These are phyloP conservation scores for Apistogramma diplotaenia DNA, from an alignment of 2,113 vertebrate species.

Conservation along the genomic window DNA sequence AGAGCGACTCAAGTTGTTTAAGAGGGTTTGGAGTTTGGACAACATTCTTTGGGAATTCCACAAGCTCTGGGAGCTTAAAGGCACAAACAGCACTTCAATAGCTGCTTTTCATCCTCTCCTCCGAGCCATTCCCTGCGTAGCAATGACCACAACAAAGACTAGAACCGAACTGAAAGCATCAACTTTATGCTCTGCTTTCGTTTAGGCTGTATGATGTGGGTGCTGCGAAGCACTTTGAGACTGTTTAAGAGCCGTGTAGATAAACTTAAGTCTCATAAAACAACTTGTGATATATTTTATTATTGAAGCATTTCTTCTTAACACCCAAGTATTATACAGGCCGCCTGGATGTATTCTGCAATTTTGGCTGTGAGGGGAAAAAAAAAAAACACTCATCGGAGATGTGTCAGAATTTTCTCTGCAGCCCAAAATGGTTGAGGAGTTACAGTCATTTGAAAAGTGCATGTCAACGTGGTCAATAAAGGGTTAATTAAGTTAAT, in stretches of 20 bases:
- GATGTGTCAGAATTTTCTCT: too few relatives aligned
- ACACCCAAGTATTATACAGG: too few relatives aligned
- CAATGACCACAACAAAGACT: conserved; percentile 48
- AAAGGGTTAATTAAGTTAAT: too few relatives aligned
- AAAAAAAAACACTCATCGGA: too few relatives aligned
- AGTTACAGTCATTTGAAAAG: too few relatives aligned
- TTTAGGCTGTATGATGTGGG: background rate
- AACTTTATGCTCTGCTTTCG: conserved; percentile 15
- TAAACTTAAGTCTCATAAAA: background rate
- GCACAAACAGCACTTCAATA: conserved; percentile 51
- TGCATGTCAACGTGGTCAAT: too few relatives aligned
- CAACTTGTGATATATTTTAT: background rate
- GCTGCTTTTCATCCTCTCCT: conserved; percentile 58
- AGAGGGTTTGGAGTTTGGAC: conserved; percentile 68
- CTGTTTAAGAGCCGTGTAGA: background rate
- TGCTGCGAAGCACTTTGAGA: background rate
- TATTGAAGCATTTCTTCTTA: background rate
- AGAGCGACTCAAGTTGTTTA: conserved; percentile 64
- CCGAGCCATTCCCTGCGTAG: conserved; percentile 23
- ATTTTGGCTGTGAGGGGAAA: too few relatives aligned
- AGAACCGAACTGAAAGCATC: conserved; percentile 4
- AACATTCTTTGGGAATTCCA: conserved; percentile 68
- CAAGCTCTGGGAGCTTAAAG: conserved; percentile 60
- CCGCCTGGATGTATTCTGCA: too few relatives aligned
- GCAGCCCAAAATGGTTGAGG: too few relatives aligned